phyloP scores from a whole-genome alignment of 2,113 vertebrate genomes.

The Chiloscyllium plagiosum region DNA sequence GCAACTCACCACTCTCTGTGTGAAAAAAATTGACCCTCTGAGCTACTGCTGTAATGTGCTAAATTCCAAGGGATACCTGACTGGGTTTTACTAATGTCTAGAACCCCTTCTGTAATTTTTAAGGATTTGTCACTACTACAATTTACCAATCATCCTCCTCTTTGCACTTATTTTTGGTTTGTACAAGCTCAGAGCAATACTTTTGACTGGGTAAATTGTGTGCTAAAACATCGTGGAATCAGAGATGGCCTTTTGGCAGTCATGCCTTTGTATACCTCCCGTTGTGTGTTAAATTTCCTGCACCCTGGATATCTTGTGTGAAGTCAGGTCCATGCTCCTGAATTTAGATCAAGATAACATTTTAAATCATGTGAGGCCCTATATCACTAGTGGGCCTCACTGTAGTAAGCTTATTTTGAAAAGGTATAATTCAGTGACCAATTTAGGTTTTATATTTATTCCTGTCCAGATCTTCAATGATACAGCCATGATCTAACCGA shows the following conservation, averaged over 20 bases:
- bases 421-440: background rate
- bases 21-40: no score
- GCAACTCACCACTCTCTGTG: no score
- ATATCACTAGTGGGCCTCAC: background rate
- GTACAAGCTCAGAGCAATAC: background rate
- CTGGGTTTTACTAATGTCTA: background rate
- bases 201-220: background rate
- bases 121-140: background rate
- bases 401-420: background rate
- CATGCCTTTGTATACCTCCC: background rate
- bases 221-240: background rate
- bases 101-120: background rate
- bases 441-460: background rate
- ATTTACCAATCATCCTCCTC: background rate
- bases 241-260: background rate
- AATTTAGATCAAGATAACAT: background rate
- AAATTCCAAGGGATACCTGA: background rate
- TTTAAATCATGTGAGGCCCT: background rate
- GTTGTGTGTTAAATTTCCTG: background rate
- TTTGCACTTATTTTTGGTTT: background rate
- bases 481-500: background rate
- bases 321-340: background rate
- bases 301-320: background rate
- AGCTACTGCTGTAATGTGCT: background rate
- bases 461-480: background rate